Evolutionary conservation across 1,140 invertebrate species (phyloP), one percentile per base, ranked within the genome.

Genomic region (Bombyx mori): DNA sequence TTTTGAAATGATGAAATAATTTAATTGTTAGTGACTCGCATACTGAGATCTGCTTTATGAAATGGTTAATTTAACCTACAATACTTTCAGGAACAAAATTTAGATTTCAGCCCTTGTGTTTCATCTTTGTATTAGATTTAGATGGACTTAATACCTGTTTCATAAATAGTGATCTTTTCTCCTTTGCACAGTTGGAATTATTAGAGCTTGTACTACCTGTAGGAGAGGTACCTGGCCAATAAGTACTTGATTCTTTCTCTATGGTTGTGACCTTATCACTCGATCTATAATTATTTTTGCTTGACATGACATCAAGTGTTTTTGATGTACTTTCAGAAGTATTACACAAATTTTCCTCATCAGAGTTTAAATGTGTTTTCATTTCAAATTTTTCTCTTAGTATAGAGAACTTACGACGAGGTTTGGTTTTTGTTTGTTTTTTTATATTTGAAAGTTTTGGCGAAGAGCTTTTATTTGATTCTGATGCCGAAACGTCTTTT

Each of bases 301-400:
- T 35, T 35, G 26, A 2, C 4, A 35, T 35, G 26, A 35, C 26
- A 56, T 81, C 73, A 18, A 57, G 59, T 54, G 70, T 63, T 18
- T 68, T 57, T 44, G 65, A 63, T 52, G 59, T 61, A 62, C 65
- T 88, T 63, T 84, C 82, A 45, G 77, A 68, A 57, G 72, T 72
- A 54, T 78, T 71, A 64, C 66, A 89, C 60, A 79, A 80, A 60
- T 73, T 87, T 82, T 82, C 86, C 75, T 88, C 82, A 66, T 88
- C 86, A 6, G 79, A 82, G 58, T 88, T 73, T 56, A 85, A 61
- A 62, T 83, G 83, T 48, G 78, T 69, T 75, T 89, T 88, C 42
- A 89, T 83, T 77, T 92, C 91, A 73, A 91, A 92, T 62, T 85
- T 88, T 65, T 92, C 91, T 59, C 90, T 83, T 35, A 92, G 67